phyloP scores from a whole-genome alignment of 2,888 invertebrate species.

The Nomada goodeniana region DNA sequence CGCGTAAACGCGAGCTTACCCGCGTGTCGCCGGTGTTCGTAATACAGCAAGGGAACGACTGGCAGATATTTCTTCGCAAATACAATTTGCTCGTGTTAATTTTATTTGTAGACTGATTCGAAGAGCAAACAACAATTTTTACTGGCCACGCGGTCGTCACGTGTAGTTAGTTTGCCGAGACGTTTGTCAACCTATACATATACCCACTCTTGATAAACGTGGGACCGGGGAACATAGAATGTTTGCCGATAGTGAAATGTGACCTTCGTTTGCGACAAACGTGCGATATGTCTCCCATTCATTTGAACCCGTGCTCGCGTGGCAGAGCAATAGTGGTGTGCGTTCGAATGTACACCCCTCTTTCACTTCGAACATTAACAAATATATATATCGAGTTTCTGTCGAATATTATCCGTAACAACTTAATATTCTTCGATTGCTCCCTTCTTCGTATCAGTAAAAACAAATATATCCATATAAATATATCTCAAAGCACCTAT shows the following conservation, averaged over 20 bases:
- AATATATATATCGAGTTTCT: no score
- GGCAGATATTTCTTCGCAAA: not conserved
- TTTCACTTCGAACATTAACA: not conserved
- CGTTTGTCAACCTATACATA: not conserved
- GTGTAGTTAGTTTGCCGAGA: not conserved
- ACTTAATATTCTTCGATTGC: no score
- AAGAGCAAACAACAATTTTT: not conserved
- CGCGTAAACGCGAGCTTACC: not conserved
- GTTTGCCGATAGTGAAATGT: slow-evolving; percentile 17
- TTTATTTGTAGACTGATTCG: not conserved
- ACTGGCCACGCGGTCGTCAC: not conserved
- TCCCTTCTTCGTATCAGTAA: no score
- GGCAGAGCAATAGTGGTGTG: not conserved
- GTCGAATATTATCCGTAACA: no score
- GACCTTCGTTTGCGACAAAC: slow-evolving; percentile 15
- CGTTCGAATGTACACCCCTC: slow-evolving; percentile 4
- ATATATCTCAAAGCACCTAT: no score
- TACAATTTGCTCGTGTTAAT: not conserved
- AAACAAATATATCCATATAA: no score
- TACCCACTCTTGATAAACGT: not conserved
- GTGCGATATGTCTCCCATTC: slow-evolving; percentile 12
- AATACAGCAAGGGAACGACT: not conserved
- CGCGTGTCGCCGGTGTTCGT: not conserved
- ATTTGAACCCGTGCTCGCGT: not conserved
- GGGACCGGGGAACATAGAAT: not conserved